Evolutionary conservation across 2,888 invertebrate species (phyloP).

Genomic region (Drosophila dives): DNA sequence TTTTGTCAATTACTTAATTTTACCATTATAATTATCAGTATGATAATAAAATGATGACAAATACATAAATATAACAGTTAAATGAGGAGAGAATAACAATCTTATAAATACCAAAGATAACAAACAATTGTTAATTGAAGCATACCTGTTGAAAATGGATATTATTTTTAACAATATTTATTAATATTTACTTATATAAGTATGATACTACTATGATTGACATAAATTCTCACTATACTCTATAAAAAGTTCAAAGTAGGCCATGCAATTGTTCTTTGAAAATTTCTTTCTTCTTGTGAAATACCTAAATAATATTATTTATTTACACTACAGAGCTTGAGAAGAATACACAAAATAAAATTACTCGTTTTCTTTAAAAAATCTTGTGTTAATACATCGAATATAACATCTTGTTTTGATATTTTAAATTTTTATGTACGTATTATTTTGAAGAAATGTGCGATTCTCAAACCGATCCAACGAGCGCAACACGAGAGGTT

Average conservation of each 20-base stretch:
- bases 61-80: neutral
- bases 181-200: too few species aligned
- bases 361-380: neutral
- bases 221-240: neutral
- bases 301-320: neutral
- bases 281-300: neutral
- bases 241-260: neutral
- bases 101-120: neutral
- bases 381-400: neutral
- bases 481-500: neutral
- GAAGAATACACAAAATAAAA: too few species aligned
- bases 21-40: neutral
- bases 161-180: neutral
- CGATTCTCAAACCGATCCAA: too few species aligned
- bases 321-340: neutral
- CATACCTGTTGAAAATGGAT: neutral
- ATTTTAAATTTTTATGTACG: neutral
- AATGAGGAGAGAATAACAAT: neutral
- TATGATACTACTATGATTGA: neutral
- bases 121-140: neutral
- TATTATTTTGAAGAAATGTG: neutral
- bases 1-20: neutral
- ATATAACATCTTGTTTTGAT: neutral
- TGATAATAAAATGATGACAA: neutral
- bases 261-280: neutral